These are phyloP conservation scores for Cromileptes altivelis DNA, from an alignment of 2,113 vertebrate genomes.

Conservation along the genomic window DNA sequence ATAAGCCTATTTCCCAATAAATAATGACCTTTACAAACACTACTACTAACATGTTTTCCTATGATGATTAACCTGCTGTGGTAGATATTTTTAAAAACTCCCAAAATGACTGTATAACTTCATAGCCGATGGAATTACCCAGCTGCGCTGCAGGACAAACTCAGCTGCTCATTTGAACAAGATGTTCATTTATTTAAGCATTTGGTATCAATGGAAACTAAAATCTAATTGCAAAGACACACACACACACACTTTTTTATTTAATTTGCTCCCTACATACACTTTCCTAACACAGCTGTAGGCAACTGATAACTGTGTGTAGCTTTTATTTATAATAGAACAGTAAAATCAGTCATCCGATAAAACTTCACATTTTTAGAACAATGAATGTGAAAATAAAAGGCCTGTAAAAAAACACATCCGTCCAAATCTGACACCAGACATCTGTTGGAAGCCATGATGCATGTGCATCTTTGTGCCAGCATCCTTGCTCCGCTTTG, in stretches of 20 bases:
- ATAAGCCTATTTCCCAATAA: slow-evolving; percentile 3
- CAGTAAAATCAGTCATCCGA: neutral
- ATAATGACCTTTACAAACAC: neutral
- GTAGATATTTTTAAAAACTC: neutral
- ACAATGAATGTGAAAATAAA: neutral
- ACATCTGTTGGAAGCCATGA: neutral
- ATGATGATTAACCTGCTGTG: neutral
- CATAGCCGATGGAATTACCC: neutral
- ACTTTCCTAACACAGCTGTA: neutral
- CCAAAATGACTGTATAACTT: neutral
- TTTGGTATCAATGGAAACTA: neutral
- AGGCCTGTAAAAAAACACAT: neutral
- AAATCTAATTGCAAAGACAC: neutral
- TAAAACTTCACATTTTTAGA: neutral
- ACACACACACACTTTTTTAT: neutral
- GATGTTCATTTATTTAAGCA: neutral
- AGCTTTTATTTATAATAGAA: neutral
- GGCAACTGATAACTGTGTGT: neutral
- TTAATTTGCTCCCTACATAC: neutral
- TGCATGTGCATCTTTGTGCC: neutral
- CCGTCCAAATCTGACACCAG: neutral
- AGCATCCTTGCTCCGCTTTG: neutral
- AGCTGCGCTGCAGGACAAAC: neutral
- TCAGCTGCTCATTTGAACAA: slow-evolving; percentile 1
- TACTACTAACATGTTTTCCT: neutral